Evolutionary conservation across 2,888 invertebrate species (phyloP).

Genomic region (Phoronis australis): DNA sequence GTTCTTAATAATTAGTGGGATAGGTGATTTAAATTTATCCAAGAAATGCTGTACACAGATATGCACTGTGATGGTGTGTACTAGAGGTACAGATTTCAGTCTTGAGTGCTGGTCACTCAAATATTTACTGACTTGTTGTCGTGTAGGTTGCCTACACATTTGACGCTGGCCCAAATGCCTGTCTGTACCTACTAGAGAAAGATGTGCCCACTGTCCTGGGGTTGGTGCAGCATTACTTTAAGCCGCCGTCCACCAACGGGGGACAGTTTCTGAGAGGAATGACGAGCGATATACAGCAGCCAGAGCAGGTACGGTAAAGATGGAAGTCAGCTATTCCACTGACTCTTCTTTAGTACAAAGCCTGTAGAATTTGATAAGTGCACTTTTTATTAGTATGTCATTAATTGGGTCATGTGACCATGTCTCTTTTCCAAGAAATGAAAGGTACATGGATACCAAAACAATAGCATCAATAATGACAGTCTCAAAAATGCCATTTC

Average conservation of each 20-base stretch:
- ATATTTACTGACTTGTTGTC: neutral
- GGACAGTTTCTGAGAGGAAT: constrained; percentile 21
- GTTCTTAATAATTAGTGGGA: neutral
- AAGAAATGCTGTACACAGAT: neutral
- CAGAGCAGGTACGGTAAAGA: too few relatives aligned
- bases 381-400: too few relatives aligned
- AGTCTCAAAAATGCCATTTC: too few relatives aligned
- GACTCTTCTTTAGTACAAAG: too few relatives aligned
- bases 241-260: constrained; percentile 51
- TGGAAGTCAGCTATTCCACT: too few relatives aligned
- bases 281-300: too few relatives aligned
- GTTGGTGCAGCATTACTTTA: constrained; percentile 69
- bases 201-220: constrained; percentile 67
- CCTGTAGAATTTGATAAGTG: too few relatives aligned
- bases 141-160: constrained; percentile 85
- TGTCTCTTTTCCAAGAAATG: too few relatives aligned
- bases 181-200: constrained; percentile 74
- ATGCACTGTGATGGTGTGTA: neutral
- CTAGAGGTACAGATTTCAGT: neutral
- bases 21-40: neutral
- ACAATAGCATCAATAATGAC: too few relatives aligned
- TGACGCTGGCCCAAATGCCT: constrained; percentile 97
- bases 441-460: too few relatives aligned
- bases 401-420: too few relatives aligned
- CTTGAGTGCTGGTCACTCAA: neutral